Percentiles rank a stretch among this genome's conserved stretches.
These are phyloP conservation scores for Onychomys arenicola DNA, from an alignment of 2,797 vertebrate genomes.

Conservation along the genomic window DNA sequence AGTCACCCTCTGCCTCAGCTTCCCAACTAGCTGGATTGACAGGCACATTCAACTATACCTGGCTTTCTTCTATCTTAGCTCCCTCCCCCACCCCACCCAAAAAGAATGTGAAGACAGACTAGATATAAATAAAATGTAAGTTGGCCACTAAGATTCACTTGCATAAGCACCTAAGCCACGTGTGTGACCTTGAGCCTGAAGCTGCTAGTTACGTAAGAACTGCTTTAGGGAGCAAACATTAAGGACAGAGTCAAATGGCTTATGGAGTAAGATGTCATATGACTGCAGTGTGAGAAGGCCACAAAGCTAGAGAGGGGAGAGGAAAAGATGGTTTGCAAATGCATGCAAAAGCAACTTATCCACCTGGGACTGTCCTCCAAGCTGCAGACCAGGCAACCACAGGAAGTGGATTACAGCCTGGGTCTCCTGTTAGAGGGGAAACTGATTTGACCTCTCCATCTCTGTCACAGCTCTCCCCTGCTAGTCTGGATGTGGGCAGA, in stretches of 20 bases:
- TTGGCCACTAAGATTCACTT: neutral
- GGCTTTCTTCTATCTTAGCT: neutral
- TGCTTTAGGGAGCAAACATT: slow-evolving; percentile 18
- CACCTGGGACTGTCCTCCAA: slow-evolving; percentile 30
- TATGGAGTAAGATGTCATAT: slow-evolving; percentile 39
- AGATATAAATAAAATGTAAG: slow-evolving; percentile 35
- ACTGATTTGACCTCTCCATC: neutral
- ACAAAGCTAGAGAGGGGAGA: neutral
- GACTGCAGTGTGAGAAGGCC: slow-evolving; percentile 22
- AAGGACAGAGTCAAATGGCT: slow-evolving; percentile 22
- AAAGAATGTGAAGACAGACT: slow-evolving; percentile 46
- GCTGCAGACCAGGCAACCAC: slow-evolving; percentile 37
- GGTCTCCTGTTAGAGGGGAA: neutral
- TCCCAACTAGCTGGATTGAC: neutral
- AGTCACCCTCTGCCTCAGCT: neutral
- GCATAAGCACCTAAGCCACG: slow-evolving; percentile 8
- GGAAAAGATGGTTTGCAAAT: slow-evolving; percentile 33
- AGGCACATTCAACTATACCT: neutral
- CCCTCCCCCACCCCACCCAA: neutral
- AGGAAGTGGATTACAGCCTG: slow-evolving; percentile 16
- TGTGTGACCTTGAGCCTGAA: slow-evolving; percentile 35
- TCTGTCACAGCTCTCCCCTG: neutral
- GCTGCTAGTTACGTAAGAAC: slow-evolving; percentile 2
- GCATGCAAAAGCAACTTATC: slow-evolving; percentile 24
- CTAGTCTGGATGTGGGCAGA: neutral